Evolutionary conservation across 2,113 vertebrate genomes (phyloP).

Genomic region (Todiramphus saurophagus): DNA sequence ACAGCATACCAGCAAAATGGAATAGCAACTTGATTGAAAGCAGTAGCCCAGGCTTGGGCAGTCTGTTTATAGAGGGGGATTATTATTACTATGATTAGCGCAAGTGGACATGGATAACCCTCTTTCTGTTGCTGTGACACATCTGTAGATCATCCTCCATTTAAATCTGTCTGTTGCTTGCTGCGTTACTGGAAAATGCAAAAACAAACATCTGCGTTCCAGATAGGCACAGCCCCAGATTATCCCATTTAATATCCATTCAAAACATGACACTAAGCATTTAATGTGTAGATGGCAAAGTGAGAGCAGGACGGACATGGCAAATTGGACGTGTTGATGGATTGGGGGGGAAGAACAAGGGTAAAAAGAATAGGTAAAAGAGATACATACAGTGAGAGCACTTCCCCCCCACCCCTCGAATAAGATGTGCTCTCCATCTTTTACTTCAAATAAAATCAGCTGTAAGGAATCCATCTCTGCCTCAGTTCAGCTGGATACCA

Average conservation of each 20-base stretch:
- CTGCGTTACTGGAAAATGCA: slow-evolving; percentile 13
- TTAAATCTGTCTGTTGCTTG: slow-evolving; percentile 44
- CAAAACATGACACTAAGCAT: background rate
- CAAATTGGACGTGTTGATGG: background rate
- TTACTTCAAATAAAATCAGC: background rate
- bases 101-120: slow-evolving; percentile 44
- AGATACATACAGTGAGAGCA: background rate
- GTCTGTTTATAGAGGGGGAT: slow-evolving; percentile 19
- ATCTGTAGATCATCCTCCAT: slow-evolving; percentile 41
- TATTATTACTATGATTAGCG: slow-evolving; percentile 51
- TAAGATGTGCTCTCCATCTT: background rate
- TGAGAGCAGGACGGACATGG: background rate
- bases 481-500: background rate
- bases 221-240: background rate
- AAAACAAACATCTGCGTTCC: background rate
- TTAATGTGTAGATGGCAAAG: background rate
- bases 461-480: background rate
- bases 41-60: background rate
- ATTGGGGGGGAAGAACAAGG: background rate
- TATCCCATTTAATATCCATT: background rate
- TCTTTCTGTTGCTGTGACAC: slow-evolving; percentile 38
- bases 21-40: background rate
- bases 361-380: background rate
- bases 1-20: background rate
- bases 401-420: background rate